Evolutionary conservation across 1,140 invertebrate genomes (phyloP).

Genomic region (Polypedilum pembai): DNA sequence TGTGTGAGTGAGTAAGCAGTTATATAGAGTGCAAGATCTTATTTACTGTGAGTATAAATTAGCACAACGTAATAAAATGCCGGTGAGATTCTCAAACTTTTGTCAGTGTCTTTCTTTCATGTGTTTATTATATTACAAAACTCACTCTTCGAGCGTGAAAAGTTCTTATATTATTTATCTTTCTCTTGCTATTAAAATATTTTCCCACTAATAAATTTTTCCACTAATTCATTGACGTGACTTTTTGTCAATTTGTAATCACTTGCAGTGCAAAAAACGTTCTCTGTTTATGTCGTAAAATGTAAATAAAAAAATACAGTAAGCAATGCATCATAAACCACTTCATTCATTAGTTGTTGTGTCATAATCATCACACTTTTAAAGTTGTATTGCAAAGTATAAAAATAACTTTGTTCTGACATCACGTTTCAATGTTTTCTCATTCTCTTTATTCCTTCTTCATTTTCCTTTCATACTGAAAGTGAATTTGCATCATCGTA

Average conservation of each 20-base stretch:
- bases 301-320: neutral
- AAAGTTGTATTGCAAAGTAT: too few species aligned
- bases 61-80: neutral
- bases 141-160: too few species aligned
- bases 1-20: neutral
- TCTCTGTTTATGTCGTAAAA: neutral
- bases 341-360: too few species aligned
- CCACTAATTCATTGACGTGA: neutral
- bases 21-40: neutral
- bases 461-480: neutral
- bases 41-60: neutral
- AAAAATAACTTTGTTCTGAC: neutral
- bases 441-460: neutral
- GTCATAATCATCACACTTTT: too few species aligned
- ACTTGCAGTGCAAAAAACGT: neutral
- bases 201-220: neutral
- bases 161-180: neutral
- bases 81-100: constrained; percentile 16
- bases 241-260: neutral
- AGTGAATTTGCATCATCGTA: neutral
- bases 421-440: neutral
- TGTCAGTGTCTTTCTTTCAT: neutral
- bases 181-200: neutral
- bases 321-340: neutral
- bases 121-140: too few species aligned